These are phyloP conservation scores for Aplocera efformata DNA, from an alignment of 2,888 invertebrate species.

Conservation along the genomic window DNA sequence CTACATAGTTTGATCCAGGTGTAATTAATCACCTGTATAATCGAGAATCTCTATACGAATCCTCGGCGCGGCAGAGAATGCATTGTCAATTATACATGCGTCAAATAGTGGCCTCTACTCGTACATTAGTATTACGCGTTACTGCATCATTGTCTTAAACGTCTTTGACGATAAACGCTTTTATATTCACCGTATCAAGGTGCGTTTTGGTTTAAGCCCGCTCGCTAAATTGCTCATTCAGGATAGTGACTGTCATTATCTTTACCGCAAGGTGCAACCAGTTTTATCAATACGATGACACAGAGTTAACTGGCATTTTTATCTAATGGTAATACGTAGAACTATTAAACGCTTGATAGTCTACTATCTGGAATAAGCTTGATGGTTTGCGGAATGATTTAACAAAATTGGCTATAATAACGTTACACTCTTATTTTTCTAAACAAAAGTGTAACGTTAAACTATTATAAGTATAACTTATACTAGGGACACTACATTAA, in stretches of 20 bases:
- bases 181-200: constrained; percentile 12
- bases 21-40: constrained; percentile 1
- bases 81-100: constrained; percentile 26
- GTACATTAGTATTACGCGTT: constrained; percentile 33
- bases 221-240: constrained; percentile 25
- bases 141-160: constrained; percentile 36
- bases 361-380: background rate
- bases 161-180: constrained; percentile 10
- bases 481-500: too few species aligned
- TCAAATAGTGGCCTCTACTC: constrained; percentile 21
- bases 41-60: constrained; percentile 22
- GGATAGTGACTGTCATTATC: constrained; percentile 32
- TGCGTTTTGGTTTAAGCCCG: constrained; percentile 3
- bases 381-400: too few species aligned
- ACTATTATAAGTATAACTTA: too few species aligned
- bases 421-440: too few species aligned
- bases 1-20: too few species aligned
- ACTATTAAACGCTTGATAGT: constrained; percentile 5
- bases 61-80: constrained; percentile 25
- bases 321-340: constrained; percentile 26
- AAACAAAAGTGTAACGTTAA: too few species aligned
- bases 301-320: constrained; percentile 21
- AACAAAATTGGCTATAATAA: too few species aligned
- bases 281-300: constrained; percentile 27
- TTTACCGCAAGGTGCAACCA: constrained; percentile 30